Evolutionary conservation across 2,797 vertebrate genomes (phyloP).

Genomic region (Lophius americanus): DNA sequence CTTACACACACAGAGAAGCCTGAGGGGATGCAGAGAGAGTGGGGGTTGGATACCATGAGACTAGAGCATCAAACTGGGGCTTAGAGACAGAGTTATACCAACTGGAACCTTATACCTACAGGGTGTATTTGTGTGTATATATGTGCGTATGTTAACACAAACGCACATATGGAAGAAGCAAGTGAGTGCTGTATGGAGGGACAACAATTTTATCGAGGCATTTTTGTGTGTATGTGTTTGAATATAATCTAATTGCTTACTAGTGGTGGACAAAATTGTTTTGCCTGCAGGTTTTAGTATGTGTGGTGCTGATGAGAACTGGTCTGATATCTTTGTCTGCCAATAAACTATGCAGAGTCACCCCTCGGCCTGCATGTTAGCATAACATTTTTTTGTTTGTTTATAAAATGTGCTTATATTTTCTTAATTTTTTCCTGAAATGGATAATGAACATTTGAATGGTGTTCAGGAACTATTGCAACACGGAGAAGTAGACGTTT

Average conservation of each 20-base stretch:
- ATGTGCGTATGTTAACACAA: conserved; percentile 65
- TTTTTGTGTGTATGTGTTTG: conserved; percentile 50
- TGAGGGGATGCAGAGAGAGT: conserved; percentile 75
- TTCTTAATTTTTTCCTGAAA: conserved; percentile 10
- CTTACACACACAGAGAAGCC: conserved; percentile 63
- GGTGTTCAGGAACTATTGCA: conserved; percentile 14
- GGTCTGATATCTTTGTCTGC: conserved; percentile 78
- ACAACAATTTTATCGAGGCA: conserved; percentile 49
- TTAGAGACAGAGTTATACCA: conserved; percentile 81
- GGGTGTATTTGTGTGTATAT: conserved; percentile 54
- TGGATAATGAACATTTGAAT: conserved; percentile 16
- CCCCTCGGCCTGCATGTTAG: conserved; percentile 33
- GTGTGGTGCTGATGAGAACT: conserved; percentile 70
- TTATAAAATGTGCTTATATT: conserved; percentile 6
- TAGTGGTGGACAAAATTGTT: conserved; percentile 75
- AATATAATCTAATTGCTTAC: conserved; percentile 79
- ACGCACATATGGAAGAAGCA: conserved; percentile 73
- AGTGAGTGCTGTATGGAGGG: conserved; percentile 63
- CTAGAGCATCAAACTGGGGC: conserved; percentile 79
- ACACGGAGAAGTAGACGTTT: conserved; percentile 45
- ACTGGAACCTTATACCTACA: conserved; percentile 79
- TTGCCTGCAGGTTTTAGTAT: conserved; percentile 68
- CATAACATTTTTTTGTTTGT: background rate
- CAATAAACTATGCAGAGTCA: conserved; percentile 56
- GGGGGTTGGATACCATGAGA: conserved; percentile 81